Evolutionary conservation across 2,888 invertebrate genomes (phyloP), one percentile per base, ranked within the genome.

Genomic region (Dastarcus helophoroides): DNA sequence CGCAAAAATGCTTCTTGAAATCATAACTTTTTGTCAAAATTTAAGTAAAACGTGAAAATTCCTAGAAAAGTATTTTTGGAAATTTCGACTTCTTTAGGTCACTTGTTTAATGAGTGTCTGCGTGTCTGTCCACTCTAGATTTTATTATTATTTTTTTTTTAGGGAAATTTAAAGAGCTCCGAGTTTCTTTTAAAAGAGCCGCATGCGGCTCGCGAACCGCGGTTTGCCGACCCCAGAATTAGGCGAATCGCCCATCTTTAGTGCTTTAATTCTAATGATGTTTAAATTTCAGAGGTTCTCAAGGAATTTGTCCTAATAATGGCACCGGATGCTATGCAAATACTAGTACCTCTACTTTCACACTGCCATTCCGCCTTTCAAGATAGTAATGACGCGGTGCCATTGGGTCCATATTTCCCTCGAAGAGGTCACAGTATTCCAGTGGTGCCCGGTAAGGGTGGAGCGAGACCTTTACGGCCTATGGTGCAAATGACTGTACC

Each of bases 401-500:
- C 79, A 1, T 66, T 78, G 37, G 85, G 81, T 1, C 82, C 82
- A 10, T 81, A 76, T 59, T 80, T 84, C 51, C 86, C 86, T 1
- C 65, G 79, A 27, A 66, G 79, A 32, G 78, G 79, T 2, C 65
- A 71, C 16, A 62, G 68, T 1, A 56, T 67, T 16, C 65, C 66
- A 10, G 68, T 68, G 54, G 71, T 71, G 31, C 53, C 68, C 3
- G 63, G 66, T 3, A 64, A 68, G 32, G 78, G 73, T 49, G 69
- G 78, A 21, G 73, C 80, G 2, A 64, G 84, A 29, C 84, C 84
- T 3, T 73, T 80, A 0, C 60, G 79, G 29, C 84, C 85, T 1
- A 81, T 84, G 77, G 79, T 83, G 30, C 88, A 81, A 62, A 86
- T 85, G 84, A 77, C 78, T 41, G 76, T 86, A 41, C 80, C 84